A percentile compares a stretch with the other conserved stretches of the same genome.
phyloP scores from a whole-genome alignment of 2,888 invertebrate genomes.

The Nomada goodeniana region DNA sequence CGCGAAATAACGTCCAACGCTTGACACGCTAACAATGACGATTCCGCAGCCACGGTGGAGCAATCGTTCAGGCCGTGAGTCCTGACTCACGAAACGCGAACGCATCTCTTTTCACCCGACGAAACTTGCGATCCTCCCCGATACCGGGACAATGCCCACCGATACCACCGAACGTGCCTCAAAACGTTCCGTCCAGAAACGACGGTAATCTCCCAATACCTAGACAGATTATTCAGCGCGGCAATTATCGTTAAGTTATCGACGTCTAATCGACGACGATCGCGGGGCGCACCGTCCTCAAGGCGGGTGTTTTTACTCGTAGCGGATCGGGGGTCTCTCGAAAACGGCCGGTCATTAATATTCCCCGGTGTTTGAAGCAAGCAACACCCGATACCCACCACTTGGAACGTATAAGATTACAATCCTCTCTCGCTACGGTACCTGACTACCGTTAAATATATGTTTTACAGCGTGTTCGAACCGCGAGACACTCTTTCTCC shows the following conservation, averaged over 20 bases:
- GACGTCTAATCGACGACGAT: conserved; percentile 26
- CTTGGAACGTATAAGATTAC: conserved; percentile 72
- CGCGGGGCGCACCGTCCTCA: not conserved
- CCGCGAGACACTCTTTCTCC: not conserved
- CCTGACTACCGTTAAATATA: conserved; percentile 74
- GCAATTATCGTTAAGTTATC: conserved; percentile 38
- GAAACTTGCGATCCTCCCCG: not conserved
- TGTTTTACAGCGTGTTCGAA: conserved; percentile 69
- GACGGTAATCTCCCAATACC: conserved; percentile 30
- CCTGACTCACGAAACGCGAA: conserved; percentile 2
- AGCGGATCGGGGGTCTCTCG: conserved; percentile 44
- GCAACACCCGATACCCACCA: conserved; percentile 72
- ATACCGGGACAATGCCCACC: not conserved
- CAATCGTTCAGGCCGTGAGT: not conserved
- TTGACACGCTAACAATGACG: not conserved
- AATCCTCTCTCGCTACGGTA: conserved; percentile 70
- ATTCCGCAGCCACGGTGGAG: not conserved
- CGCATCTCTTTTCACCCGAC: not conserved
- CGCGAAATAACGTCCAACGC: too few species aligned
- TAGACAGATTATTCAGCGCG: conserved; percentile 27
- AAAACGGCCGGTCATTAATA: conserved; percentile 69
- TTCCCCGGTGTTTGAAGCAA: conserved; percentile 57
- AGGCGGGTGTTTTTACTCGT: not conserved
- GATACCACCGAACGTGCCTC: not conserved
- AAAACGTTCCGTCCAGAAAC: not conserved